These are phyloP conservation scores for Psilanteris sp. DNA, from an alignment of 1,140 invertebrate genomes.

Conservation along the genomic window DNA sequence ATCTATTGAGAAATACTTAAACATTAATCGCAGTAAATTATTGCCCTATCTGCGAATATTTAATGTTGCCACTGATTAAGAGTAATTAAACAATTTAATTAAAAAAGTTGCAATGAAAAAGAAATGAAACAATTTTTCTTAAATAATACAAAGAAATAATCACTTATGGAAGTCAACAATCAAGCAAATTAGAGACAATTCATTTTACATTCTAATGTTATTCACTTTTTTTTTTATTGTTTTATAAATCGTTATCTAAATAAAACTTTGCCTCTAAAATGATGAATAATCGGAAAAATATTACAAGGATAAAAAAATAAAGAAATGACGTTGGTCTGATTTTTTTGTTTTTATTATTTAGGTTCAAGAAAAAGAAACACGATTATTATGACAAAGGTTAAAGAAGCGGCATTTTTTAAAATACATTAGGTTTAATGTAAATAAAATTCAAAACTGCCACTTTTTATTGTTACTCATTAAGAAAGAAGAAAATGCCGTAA, in stretches of 20 bases:
- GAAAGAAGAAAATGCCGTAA: background rate
- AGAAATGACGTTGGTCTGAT: background rate
- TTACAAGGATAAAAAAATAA: background rate
- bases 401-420: background rate
- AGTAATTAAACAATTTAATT: background rate
- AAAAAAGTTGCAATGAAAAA: too few species aligned
- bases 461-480: background rate
- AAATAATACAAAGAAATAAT: conserved; percentile 2
- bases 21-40: conserved; percentile 11
- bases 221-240: too few species aligned
- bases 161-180: conserved; percentile 39
- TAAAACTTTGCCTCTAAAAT: conserved; percentile 8
- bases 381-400: background rate
- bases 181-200: conserved; percentile 17
- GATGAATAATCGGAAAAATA: background rate
- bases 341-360: too few species aligned
- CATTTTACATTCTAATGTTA: too few species aligned
- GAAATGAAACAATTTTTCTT: too few species aligned
- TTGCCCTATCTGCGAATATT: background rate
- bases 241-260: too few species aligned
- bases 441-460: too few species aligned
- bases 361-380: background rate
- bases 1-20: conserved; percentile 30
- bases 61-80: background rate
- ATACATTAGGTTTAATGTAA: too few species aligned